A percentile compares a stretch with the other conserved stretches of the same genome.
Conservation (phyloP, 2,797 vertebrate species). For the Manis crassicaudata region DNA sequence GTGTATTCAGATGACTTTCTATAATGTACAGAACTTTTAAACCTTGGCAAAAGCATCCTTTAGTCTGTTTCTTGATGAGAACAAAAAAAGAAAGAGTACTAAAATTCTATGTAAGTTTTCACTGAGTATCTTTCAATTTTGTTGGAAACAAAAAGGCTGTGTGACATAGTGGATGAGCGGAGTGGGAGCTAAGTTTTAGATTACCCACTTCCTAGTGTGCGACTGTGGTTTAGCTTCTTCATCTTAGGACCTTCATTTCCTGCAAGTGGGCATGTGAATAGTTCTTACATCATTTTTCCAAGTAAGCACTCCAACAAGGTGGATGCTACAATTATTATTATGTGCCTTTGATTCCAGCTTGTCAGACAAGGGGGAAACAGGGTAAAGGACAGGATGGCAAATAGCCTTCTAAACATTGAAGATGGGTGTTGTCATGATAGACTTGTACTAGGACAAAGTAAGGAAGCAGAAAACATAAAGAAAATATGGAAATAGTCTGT, state of each 20-base stretch:
- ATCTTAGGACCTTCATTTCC: background rate
- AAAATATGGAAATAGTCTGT: background rate
- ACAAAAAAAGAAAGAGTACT: background rate
- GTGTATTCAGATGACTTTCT: background rate
- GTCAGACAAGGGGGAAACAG: background rate
- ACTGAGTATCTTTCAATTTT: slow-evolving; percentile 19
- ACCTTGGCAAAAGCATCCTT: background rate
- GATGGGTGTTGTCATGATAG: background rate
- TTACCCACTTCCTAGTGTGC: background rate
- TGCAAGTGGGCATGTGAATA: background rate
- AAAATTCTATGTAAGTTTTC: slow-evolving; percentile 30
- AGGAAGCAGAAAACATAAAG: background rate
- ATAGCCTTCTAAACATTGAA: background rate
- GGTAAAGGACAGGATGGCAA: background rate
- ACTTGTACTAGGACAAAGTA: background rate
- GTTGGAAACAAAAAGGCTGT: background rate
- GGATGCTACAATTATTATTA: background rate
- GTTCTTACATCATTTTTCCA: background rate
- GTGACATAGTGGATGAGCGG: background rate
- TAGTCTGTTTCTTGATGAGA: slow-evolving; percentile 12
- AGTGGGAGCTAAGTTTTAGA: background rate
- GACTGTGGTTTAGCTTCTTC: background rate
- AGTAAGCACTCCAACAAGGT: background rate
- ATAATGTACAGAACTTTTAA: slow-evolving; percentile 50
- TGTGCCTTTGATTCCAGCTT: background rate